phyloP scores from a whole-genome alignment of 2,888 invertebrate genomes.

The Metallyticus violacea region DNA sequence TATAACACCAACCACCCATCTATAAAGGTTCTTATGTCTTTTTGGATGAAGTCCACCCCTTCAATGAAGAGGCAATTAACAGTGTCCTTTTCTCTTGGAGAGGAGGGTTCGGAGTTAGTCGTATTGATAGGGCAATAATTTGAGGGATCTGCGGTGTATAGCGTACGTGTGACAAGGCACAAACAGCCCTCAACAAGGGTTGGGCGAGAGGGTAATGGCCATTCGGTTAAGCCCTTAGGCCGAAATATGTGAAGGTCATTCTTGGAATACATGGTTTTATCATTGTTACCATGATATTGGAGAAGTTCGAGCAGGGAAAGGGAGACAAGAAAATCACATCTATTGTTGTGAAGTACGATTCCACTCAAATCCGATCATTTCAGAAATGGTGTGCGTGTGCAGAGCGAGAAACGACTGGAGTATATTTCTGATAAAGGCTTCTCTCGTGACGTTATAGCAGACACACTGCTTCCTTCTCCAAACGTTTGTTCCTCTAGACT shows the following conservation, averaged over 20 bases:
- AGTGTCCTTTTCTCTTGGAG: not conserved
- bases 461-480: not conserved
- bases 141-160: slow-evolving; percentile 1
- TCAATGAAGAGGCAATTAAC: slow-evolving; percentile 25
- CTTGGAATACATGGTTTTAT: not conserved
- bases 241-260: not conserved
- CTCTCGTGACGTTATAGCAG: not conserved
- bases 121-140: slow-evolving; percentile 20
- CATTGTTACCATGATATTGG: not conserved
- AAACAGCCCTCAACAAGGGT: not conserved
- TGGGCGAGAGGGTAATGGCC: not conserved
- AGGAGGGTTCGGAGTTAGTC: not conserved
- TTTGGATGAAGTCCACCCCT: not conserved
- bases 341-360: not conserved
- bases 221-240: not conserved
- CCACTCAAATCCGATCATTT: not conserved
- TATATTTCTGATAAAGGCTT: not conserved
- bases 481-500: not conserved
- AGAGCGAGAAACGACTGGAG: not conserved
- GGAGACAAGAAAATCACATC: not conserved
- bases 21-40: not conserved
- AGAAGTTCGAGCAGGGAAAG: not conserved
- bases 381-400: not conserved
- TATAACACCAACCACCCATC: not conserved
- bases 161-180: slow-evolving; percentile 4